Evolutionary conservation across 2,797 vertebrate species (phyloP), one percentile per base, ranked within the genome.

Genomic region (Typhlichthys subterraneus): DNA sequence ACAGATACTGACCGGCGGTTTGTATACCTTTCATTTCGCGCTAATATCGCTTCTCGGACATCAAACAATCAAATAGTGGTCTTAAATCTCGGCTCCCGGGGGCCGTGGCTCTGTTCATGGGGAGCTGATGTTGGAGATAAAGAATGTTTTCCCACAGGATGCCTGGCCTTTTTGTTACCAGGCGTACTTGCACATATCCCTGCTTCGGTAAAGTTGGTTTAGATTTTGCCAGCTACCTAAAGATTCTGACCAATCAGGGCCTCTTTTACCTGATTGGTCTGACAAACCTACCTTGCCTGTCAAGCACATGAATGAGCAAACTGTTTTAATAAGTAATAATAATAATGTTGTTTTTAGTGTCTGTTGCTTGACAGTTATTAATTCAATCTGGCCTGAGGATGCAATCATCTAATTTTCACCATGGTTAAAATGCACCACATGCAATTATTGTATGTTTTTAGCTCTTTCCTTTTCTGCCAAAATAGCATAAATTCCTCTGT

Each of bases 1-100:
- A 23, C 53, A 48, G 3, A 72, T 76, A 88, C 79, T 23, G 75
- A 42, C 69, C 5, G 58, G 52, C 68, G 45, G 45, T 79, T 89
- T 85, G 78, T 85, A 69, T 86, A 84, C 75, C 65, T 87, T 89
- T 83, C 47, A 88, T 87, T 87, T 84, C 62, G 31, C 1, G 17
- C 64, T 79, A 73, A 83, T 86, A 80, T 79, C 71, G 73, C 55
- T 75, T 75, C 45, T 0, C 65, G 82, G 71, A 88, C 83, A 78
- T 85, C 72, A 84, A 86, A 87, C 75, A 88, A 89, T 88, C 79
- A 77, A 67, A 79, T 79, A 73, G 69, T 45, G 5, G 8, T 75
- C 60, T 76, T 75, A 78, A 84, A 72, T 66, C 61, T 45, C 52
- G 4, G 9, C 29, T 73, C 57, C 63, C 15, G 7, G 56, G 58